These are phyloP conservation scores for Melipona bicolor DNA, from an alignment of 2,888 invertebrate species.

Conservation along the genomic window DNA sequence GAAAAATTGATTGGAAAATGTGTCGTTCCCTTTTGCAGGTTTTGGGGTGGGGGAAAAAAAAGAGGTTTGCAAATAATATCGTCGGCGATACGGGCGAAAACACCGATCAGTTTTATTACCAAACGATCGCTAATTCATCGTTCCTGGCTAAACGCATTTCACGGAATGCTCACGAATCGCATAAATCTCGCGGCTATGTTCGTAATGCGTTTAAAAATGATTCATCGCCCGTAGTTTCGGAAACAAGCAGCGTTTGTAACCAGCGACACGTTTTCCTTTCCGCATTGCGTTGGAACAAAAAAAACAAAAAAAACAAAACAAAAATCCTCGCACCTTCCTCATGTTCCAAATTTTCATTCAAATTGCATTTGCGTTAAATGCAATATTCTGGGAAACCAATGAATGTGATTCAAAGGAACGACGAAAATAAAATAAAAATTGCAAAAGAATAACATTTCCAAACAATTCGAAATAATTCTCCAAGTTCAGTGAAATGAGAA, in stretches of 20 bases:
- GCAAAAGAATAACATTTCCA: too few species aligned
- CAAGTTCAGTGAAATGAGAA: too few species aligned
- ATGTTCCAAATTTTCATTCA: too few species aligned
- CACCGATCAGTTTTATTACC: neutral
- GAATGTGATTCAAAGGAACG: too few species aligned
- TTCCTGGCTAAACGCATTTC: slow-evolving; percentile 5
- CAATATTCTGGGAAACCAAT: neutral
- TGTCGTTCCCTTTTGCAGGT: neutral
- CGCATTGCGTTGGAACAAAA: neutral
- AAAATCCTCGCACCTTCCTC: neutral
- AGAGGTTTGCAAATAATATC: neutral
- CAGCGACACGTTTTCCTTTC: slow-evolving; percentile 7
- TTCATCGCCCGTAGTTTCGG: slow-evolving; percentile 27
- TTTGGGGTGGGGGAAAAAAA: neutral
- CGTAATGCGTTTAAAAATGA: slow-evolving; percentile 45
- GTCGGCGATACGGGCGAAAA: neutral
- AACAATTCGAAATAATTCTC: too few species aligned
- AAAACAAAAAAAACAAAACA: too few species aligned
- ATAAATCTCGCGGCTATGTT: slow-evolving; percentile 36
- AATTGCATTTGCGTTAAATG: neutral
- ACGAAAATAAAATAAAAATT: too few species aligned
- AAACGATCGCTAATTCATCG: slow-evolving; percentile 19
- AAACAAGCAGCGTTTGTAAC: slow-evolving; percentile 32
- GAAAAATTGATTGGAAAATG: neutral
- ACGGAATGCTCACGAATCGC: slow-evolving; percentile 7